These are phyloP conservation scores for Sander lucioperca DNA, from an alignment of 2,113 vertebrate species.

Conservation along the genomic window DNA sequence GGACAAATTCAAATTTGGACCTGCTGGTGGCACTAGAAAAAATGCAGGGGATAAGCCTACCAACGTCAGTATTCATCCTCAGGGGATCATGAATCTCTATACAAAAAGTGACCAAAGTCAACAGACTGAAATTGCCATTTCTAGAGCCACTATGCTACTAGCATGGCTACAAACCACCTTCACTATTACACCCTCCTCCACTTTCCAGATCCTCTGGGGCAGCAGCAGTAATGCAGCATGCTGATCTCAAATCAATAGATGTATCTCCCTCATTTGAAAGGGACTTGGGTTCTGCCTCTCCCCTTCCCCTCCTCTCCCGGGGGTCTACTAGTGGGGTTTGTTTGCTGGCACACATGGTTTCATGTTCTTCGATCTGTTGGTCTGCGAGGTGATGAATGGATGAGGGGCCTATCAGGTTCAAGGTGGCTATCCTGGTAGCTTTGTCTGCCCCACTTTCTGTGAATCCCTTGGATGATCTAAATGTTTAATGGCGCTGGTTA, in stretches of 20 bases:
- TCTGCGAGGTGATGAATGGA: constrained; percentile 58
- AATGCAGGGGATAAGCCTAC: not conserved
- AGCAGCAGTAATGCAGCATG: constrained; percentile 73
- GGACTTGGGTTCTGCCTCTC: constrained; percentile 51
- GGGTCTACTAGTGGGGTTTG: constrained; percentile 68
- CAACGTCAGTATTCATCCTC: not conserved
- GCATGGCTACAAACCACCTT: constrained; percentile 5
- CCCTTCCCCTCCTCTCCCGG: constrained; percentile 59
- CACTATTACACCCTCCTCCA: constrained; percentile 39
- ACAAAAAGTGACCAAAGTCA: not conserved
- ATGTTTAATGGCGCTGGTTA: constrained; percentile 81
- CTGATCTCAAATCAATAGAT: constrained; percentile 83
- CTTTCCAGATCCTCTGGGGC: constrained; percentile 40
- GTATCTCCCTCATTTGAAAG: constrained; percentile 71
- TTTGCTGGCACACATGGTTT: constrained; percentile 74
- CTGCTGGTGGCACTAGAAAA: not conserved
- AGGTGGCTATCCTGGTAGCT: constrained; percentile 46
- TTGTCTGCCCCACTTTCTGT: constrained; percentile 42
- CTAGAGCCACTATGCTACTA: not conserved
- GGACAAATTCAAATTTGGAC: too few relatives aligned
- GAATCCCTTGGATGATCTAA: constrained; percentile 68
- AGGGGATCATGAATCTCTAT: not conserved
- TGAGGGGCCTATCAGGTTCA: constrained; percentile 57
- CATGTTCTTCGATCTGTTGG: constrained; percentile 83
- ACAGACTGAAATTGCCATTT: not conserved